Conservation (phyloP, 2,113 vertebrate species). For the Jacana jacana region DNA sequence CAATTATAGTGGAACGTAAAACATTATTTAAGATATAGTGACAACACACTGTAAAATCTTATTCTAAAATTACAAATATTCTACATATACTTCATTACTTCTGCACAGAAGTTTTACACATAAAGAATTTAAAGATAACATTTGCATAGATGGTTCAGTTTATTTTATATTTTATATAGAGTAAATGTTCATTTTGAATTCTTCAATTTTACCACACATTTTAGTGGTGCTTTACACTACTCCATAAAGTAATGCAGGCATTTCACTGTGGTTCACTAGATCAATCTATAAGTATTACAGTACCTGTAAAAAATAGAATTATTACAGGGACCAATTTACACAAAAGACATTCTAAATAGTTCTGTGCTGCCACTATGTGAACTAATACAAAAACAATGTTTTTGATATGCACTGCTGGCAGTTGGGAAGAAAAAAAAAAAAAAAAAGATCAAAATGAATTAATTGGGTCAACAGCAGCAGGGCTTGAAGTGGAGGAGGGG, state of each 20-base stretch:
- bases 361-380: neutral
- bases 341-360: neutral
- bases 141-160: neutral
- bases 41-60: neutral
- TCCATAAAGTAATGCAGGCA: neutral
- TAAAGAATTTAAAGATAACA: neutral
- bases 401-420: neutral
- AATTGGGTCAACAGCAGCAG: neutral
- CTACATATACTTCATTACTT: neutral
- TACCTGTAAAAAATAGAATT: neutral
- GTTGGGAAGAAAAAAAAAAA: slow-evolving; percentile 8
- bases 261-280: neutral
- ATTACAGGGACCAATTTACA: neutral
- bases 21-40: neutral
- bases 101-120: neutral
- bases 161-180: neutral
- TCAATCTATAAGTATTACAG: neutral
- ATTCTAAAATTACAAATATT: neutral
- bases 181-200: neutral
- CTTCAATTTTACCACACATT: neutral
- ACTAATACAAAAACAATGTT: neutral
- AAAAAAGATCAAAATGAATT: neutral
- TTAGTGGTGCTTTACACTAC: neutral
- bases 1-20: neutral
- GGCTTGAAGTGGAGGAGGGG: neutral